phyloP scores from a whole-genome alignment of 30 jellyfish, hydroid and myxozoan species.

The Aurelia aurita complex sp. Pacific region DNA sequence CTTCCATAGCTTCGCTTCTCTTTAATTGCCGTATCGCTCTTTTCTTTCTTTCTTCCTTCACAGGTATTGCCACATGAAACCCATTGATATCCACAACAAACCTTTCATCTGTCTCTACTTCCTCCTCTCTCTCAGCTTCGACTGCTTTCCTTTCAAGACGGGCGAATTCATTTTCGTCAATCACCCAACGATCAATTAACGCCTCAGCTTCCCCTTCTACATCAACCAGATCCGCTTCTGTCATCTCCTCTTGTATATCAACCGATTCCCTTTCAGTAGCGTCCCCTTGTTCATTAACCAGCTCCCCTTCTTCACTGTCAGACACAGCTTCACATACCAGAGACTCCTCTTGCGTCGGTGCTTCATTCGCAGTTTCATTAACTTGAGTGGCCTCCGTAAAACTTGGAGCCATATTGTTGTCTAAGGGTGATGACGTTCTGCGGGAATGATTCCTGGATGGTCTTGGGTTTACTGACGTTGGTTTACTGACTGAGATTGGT shows the following conservation, averaged over 20 bases:
- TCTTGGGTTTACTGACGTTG: too few species aligned
- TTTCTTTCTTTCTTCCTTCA: constrained; percentile 20
- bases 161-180: constrained; percentile 32
- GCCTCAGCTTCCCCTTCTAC: constrained; percentile 84
- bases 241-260: constrained; percentile 63
- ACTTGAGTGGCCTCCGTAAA: too few species aligned
- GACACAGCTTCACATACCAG: too few species aligned
- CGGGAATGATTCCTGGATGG: too few species aligned
- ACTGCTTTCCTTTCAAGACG: constrained; percentile 47
- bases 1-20: constrained; percentile 26
- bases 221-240: constrained; percentile 29
- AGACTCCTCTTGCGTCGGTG: too few species aligned
- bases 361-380: too few species aligned
- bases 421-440: too few species aligned
- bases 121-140: not conserved
- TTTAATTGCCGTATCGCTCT: constrained; percentile 30
- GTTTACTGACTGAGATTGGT: too few species aligned
- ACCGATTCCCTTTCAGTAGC: constrained; percentile 5
- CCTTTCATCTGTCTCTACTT: not conserved
- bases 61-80: constrained; percentile 16
- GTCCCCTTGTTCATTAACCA: not conserved
- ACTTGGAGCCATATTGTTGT: too few species aligned
- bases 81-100: constrained; percentile 16
- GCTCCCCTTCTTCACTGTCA: too few species aligned
- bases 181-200: constrained; percentile 73